These are phyloP conservation scores for Prolemur simus DNA, from an alignment of 2,113 vertebrate species.

Conservation along the genomic window DNA sequence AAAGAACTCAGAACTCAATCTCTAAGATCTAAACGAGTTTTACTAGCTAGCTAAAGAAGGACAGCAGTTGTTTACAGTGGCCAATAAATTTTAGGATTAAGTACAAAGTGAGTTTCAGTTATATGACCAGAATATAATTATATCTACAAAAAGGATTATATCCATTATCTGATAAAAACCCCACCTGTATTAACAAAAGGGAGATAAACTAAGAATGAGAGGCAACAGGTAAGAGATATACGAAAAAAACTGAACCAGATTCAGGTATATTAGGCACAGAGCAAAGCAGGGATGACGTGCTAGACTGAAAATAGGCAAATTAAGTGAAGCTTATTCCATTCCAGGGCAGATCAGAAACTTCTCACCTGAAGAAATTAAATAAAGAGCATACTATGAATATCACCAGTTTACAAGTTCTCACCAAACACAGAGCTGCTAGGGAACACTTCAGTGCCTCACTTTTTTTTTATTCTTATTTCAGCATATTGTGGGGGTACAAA, in stretches of 20 bases:
- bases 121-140: slow-evolving; percentile 3
- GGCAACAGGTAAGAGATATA: background rate
- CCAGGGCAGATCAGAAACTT: slow-evolving; percentile 9
- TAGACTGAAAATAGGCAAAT: background rate
- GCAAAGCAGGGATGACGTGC: background rate
- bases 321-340: background rate
- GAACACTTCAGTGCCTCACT: slow-evolving; percentile 29
- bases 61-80: background rate
- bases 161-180: background rate
- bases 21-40: slow-evolving; percentile 18
- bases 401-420: background rate
- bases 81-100: slow-evolving; percentile 41
- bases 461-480: too few relatives aligned
- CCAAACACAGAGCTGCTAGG: background rate
- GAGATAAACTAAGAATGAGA: slow-evolving; percentile 38
- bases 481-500: too few relatives aligned
- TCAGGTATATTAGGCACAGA: background rate
- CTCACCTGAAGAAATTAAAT: slow-evolving; percentile 43
- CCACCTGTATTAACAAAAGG: background rate
- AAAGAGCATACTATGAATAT: slow-evolving; percentile 29
- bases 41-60: background rate
- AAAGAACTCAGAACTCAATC: slow-evolving; percentile 6
- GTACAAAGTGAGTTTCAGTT: slow-evolving; percentile 35
- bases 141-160: background rate
- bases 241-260: background rate